Percentiles rank a stretch among this genome's conserved stretches.
These are phyloP conservation scores for Rissa tridactyla DNA, from an alignment of 2,113 vertebrate genomes.

Conservation along the genomic window DNA sequence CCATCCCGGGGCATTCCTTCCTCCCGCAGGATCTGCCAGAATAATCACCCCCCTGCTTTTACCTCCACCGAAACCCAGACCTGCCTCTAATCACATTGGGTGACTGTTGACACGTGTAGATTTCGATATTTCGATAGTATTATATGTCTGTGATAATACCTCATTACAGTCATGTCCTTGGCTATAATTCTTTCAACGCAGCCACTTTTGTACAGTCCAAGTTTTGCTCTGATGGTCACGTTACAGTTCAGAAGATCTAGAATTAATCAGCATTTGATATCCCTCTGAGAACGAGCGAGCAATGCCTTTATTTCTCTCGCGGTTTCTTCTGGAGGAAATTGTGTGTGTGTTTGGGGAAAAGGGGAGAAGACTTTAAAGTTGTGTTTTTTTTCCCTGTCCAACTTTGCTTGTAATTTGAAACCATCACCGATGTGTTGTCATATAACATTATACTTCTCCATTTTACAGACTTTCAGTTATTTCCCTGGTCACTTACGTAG, in stretches of 20 bases:
- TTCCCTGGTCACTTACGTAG: background rate
- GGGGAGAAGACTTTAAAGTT: background rate
- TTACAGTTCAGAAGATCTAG: background rate
- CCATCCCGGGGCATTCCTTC: background rate
- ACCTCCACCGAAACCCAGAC: slow-evolving; percentile 19
- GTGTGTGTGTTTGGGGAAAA: background rate
- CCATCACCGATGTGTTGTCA: background rate
- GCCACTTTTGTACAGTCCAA: background rate
- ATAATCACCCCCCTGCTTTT: slow-evolving; percentile 2
- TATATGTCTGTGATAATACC: slow-evolving; percentile 36
- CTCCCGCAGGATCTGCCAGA: background rate
- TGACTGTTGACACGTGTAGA: slow-evolving; percentile 37
- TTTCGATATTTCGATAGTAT: slow-evolving; percentile 57
- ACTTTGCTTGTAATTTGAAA: slow-evolving; percentile 18
- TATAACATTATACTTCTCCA: background rate
- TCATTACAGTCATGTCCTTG: slow-evolving; percentile 45
- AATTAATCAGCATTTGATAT: slow-evolving; percentile 22
- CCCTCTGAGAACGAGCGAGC: background rate
- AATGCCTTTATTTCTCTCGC: background rate
- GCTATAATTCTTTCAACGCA: slow-evolving; percentile 55
- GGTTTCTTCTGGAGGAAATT: background rate
- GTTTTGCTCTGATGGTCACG: background rate
- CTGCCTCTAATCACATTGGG: slow-evolving; percentile 3
- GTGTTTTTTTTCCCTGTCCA: background rate
- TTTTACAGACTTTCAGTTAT: background rate